Percentiles rank a stretch among this genome's conserved stretches.
These are phyloP conservation scores for Procavia capensis DNA, from an alignment of 2,113 vertebrate genomes.

Conservation along the genomic window DNA sequence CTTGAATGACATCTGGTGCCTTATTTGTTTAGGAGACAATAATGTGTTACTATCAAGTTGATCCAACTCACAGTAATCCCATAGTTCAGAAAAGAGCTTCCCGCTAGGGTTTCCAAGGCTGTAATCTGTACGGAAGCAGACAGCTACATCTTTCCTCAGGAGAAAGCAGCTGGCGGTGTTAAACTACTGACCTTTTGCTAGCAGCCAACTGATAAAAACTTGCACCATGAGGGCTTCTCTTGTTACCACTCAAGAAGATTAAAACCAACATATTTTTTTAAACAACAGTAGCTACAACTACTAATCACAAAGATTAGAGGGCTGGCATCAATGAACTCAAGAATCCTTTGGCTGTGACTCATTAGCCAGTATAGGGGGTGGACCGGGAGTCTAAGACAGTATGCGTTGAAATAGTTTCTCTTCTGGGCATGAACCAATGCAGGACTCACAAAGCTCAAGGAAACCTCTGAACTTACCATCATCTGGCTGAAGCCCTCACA, in stretches of 20 bases:
- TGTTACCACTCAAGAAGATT: background rate
- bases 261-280: background rate
- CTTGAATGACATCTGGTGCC: background rate
- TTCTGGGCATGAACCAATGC: background rate
- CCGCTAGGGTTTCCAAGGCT: too few species aligned
- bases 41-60: background rate
- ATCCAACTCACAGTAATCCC: too few species aligned
- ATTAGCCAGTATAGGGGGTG: background rate
- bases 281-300: background rate
- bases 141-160: too few species aligned
- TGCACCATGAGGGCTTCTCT: too few species aligned
- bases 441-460: background rate
- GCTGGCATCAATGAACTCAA: background rate
- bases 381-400: background rate
- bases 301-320: background rate
- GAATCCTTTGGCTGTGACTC: background rate
- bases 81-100: too few species aligned
- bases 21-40: background rate
- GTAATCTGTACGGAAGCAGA: too few species aligned
- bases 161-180: too few species aligned
- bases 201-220: too few species aligned
- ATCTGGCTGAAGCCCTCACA: background rate
- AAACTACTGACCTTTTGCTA: too few species aligned
- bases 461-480: background rate
- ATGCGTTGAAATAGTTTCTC: background rate